phyloP scores from a whole-genome alignment of 1,140 invertebrate species.

The Drosophila nannoptera region DNA sequence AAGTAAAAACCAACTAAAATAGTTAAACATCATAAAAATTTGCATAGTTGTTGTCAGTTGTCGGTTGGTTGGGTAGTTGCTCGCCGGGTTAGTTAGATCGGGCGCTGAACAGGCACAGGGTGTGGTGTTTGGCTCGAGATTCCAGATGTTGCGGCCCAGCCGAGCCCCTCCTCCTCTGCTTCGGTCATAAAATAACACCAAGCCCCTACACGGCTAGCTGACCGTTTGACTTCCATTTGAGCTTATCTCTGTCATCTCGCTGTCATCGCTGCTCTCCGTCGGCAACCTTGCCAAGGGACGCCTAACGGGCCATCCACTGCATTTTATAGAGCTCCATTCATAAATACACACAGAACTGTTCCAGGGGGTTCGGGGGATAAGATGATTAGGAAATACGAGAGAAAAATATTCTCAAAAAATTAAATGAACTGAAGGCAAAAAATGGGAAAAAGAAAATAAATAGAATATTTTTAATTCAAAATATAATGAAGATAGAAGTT shows the following conservation, averaged over 20 bases:
- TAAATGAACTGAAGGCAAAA: too few relatives aligned
- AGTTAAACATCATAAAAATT: conserved; percentile 76
- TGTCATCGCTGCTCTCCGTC: too few relatives aligned
- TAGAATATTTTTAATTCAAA: background rate
- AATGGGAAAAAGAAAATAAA: too few relatives aligned
- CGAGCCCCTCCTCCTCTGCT: conserved; percentile 36
- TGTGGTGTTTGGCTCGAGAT: conserved; percentile 35
- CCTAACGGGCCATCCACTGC: conserved; percentile 44
- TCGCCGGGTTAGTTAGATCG: conserved; percentile 11
- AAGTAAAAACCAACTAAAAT: conserved; percentile 69
- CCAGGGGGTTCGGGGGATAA: too few relatives aligned
- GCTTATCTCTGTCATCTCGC: conserved; percentile 69
- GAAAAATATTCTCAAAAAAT: too few relatives aligned
- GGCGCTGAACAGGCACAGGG: conserved; percentile 45
- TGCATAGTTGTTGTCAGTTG: conserved; percentile 68
- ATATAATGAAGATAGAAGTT: too few relatives aligned
- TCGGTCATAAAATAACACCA: conserved; percentile 69
- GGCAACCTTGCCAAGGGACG: conserved; percentile 39
- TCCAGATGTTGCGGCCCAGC: conserved; percentile 17
- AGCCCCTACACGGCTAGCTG: conserved; percentile 38
- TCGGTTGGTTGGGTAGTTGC: conserved; percentile 28
- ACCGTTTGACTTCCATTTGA: conserved; percentile 27
- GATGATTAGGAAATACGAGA: too few relatives aligned
- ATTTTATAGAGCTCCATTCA: conserved; percentile 29
- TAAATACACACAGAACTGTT: background rate